These are phyloP conservation scores for Protobothrops flavoviridis DNA, from an alignment of 2,113 vertebrate genomes.

Conservation along the genomic window DNA sequence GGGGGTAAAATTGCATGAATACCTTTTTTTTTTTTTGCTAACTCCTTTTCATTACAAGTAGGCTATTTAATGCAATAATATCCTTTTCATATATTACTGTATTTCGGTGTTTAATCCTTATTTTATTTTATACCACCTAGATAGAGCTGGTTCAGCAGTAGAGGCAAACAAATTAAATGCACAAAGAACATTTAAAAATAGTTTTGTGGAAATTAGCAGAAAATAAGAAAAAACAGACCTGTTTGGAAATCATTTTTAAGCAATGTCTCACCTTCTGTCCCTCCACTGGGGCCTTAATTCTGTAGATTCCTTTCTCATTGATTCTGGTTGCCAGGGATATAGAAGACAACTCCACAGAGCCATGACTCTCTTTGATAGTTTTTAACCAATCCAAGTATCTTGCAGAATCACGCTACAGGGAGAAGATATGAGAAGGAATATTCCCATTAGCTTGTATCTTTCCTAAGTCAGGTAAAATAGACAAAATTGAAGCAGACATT, in stretches of 20 bases:
- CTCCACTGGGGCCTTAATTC: slow-evolving; percentile 73
- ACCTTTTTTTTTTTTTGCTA: background rate
- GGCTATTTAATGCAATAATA: background rate
- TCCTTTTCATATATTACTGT: background rate
- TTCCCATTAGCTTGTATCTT: background rate
- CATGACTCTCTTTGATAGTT: slow-evolving; percentile 93
- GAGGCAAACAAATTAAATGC: background rate
- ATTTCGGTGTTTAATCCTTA: background rate
- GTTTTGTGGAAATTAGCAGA: background rate
- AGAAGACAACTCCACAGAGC: slow-evolving; percentile 92
- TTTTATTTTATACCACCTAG: background rate
- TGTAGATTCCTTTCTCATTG: slow-evolving; percentile 86
- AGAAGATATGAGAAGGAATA: background rate
- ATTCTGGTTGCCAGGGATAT: slow-evolving; percentile 89
- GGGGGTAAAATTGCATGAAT: background rate
- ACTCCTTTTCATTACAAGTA: fast-evolving
- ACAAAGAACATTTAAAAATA: background rate
- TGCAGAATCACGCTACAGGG: slow-evolving; percentile 81
- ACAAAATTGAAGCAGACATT: background rate
- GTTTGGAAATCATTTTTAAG: background rate
- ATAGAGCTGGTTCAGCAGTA: background rate
- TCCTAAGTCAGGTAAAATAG: background rate
- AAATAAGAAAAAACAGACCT: background rate
- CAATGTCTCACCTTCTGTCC: slow-evolving; percentile 66
- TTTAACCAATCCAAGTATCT: slow-evolving; percentile 91